Base-by-base conservation (phyloP, 2,113 vertebrate genomes). In the Leptosomus discolor region DNA sequence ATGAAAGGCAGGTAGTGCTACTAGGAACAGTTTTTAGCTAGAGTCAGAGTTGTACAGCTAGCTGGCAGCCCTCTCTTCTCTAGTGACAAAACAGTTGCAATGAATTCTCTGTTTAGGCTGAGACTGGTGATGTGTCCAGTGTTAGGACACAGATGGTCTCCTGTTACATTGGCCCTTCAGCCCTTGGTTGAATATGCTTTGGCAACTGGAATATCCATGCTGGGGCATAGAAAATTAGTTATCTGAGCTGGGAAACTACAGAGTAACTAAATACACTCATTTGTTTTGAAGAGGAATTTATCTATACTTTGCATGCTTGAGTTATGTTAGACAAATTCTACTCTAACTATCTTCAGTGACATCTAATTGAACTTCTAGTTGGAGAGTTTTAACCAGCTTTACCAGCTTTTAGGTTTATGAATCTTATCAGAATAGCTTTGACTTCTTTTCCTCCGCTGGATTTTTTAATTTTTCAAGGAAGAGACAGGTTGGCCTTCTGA, bases 81-180 rank as follows among this genome's bases (percentile, higher is more conserved):
- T 41, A 16, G 20, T 11, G 51, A 32, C 21, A 86, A 3, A 12
- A 34, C 2, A 24, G 30, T 27, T 21, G 7, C 14, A 8, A 36
- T 2, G 2, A 67, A 37, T 36, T 67, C 6, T 67, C 10, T 2
- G 0, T 34, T 88, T 23, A 50, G 8, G 11, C 27, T n/a, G 24
- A 48, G 39, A 12, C 3, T 22, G 12, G 29, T 37, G 6, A 10
- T 16, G 11, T 18, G 13, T 48, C n/a, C 39, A n/a, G 13, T 21
- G 27, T 9, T 45, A 32, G 23, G 60, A 46, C 32, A 54, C 0
- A 13, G 19, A 14, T 9, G 41, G 15, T 46, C 22, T 70, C 4
- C 24, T 73, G 8, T 32, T 50, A 11, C 0, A 1, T 11, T 23
- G 13, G 20, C 10, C 20, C 2, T 68, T 82, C 30, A 48, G 9